These are phyloP conservation scores for Ceuthmochares aereus DNA, from an alignment of 2,113 vertebrate genomes.

Conservation along the genomic window DNA sequence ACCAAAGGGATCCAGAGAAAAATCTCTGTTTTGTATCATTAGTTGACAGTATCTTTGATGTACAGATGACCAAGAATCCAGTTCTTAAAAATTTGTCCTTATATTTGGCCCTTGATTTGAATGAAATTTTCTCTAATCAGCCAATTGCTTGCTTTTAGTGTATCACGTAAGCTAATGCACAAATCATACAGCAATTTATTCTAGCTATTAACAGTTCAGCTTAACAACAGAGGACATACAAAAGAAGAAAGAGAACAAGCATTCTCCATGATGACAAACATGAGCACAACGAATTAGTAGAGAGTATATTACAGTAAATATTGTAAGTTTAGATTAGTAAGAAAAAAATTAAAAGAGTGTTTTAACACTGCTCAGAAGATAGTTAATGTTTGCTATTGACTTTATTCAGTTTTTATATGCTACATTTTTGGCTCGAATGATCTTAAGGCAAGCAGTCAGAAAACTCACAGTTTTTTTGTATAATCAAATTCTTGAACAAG, in stretches of 20 bases:
- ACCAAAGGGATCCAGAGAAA: background rate
- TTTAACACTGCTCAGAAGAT: background rate
- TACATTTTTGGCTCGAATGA: background rate
- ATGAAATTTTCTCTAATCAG: background rate
- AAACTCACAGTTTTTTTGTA: background rate
- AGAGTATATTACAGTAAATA: background rate
- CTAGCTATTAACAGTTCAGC: background rate
- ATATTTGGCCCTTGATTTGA: background rate
- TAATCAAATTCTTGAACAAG: background rate
- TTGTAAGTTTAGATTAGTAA: background rate
- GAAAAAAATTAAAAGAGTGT: background rate
- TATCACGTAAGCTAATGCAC: background rate
- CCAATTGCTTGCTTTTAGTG: background rate
- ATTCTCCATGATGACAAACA: background rate
- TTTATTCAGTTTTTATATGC: background rate
- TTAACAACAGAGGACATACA: background rate
- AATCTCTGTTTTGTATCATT: background rate
- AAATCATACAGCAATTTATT: background rate
- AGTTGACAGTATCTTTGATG: background rate
- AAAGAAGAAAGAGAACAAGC: background rate
- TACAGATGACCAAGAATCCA: fast-evolving
- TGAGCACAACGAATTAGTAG: background rate
- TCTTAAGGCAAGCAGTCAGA: background rate
- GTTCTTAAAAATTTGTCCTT: background rate
- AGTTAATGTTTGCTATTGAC: background rate